phyloP scores from a whole-genome alignment of 2,797 vertebrate species.

The Anguilla marmorata region DNA sequence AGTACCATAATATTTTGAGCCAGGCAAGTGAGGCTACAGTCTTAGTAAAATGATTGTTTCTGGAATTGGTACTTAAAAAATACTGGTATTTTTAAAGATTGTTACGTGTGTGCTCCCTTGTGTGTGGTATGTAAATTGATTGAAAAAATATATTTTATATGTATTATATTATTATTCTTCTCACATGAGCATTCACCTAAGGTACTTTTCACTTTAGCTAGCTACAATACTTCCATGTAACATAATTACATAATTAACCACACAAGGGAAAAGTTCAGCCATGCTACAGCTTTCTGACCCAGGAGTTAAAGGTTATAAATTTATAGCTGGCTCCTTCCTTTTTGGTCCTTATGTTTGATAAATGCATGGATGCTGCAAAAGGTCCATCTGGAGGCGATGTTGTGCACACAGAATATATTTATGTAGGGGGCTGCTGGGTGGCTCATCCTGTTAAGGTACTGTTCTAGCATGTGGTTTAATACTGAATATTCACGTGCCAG shows the following conservation, averaged over 20 bases:
- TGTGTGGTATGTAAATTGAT: neutral
- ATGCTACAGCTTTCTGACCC: neutral
- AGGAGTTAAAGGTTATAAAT: neutral
- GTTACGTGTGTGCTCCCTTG: neutral
- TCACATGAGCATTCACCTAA: neutral
- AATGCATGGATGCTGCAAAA: neutral
- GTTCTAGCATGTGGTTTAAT: neutral
- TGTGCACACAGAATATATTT: neutral
- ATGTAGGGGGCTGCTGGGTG: neutral
- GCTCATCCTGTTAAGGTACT: neutral
- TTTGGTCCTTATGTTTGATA: neutral
- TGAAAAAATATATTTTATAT: too few relatives aligned
- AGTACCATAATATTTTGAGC: neutral
- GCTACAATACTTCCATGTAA: neutral
- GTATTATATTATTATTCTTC: too few relatives aligned
- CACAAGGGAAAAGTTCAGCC: neutral
- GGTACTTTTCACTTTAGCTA: neutral
- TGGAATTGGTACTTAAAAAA: too few relatives aligned
- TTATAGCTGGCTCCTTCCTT: neutral
- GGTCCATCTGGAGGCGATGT: neutral
- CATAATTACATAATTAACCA: neutral
- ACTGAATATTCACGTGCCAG: neutral
- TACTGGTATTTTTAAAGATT: neutral
- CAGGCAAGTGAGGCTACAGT: neutral
- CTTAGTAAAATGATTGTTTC: neutral